Conservation (phyloP, 2,797 vertebrate species). For the Neopelma chrysocephalum region DNA sequence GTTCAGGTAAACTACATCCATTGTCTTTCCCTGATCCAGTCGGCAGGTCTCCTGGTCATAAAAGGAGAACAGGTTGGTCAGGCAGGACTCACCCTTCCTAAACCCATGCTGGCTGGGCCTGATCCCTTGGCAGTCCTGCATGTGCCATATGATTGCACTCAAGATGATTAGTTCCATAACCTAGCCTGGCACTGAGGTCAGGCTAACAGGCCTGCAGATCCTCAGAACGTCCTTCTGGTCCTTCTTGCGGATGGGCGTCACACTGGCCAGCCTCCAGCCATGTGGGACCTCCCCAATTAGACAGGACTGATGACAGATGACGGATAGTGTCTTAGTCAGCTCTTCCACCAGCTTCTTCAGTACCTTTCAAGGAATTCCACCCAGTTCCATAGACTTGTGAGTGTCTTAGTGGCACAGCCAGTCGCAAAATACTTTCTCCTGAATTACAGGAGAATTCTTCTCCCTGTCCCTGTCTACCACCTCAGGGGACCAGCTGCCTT, state of each 20-base stretch:
- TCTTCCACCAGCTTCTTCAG: neutral
- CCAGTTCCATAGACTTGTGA: neutral
- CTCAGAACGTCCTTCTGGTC: neutral
- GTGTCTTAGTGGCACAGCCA: neutral
- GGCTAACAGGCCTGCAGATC: neutral
- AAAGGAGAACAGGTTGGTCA: neutral
- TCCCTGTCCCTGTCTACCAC: neutral
- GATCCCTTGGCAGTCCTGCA: neutral
- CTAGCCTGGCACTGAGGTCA: neutral
- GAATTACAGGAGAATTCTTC: neutral
- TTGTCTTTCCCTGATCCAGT: neutral
- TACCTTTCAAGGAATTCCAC: neutral
- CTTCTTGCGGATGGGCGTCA: neutral
- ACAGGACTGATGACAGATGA: neutral
- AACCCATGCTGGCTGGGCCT: neutral
- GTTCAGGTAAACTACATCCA: neutral
- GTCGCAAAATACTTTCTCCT: neutral
- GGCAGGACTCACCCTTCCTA: neutral
- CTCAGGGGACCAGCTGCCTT: neutral
- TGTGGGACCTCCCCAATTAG: neutral
- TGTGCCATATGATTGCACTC: neutral
- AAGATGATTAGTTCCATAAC: neutral
- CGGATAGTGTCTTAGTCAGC: accelerated
- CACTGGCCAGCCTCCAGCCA: neutral
- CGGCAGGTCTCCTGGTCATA: neutral